Evolutionary conservation across 2,888 invertebrate species (phyloP).

Genomic region (Lasius fuliginosus): DNA sequence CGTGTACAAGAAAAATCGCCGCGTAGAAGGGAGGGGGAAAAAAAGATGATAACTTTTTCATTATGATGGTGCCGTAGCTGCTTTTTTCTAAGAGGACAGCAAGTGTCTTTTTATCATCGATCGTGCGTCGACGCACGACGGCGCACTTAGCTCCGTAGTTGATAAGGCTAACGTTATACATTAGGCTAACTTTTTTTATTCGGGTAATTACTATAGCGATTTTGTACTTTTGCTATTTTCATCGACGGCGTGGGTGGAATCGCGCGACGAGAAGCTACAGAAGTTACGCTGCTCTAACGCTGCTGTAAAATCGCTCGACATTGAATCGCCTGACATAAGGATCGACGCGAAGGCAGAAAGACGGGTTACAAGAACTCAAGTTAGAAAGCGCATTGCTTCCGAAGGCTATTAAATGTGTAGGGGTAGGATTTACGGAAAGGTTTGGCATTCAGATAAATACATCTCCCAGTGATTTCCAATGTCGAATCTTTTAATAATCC

Average conservation of each 20-base stretch:
- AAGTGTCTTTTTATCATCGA: constrained; percentile 67
- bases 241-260: constrained; percentile 32
- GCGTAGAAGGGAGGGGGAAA: constrained; percentile 33
- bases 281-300: constrained; percentile 8
- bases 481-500: constrained; percentile 1
- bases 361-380: neutral
- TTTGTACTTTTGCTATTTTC: constrained; percentile 80
- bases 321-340: constrained; percentile 17
- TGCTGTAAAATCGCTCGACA: constrained; percentile 42
- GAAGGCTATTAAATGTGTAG: neutral
- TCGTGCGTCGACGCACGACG: constrained; percentile 64
- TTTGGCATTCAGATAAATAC: constrained; percentile 2
- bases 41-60: constrained; percentile 44
- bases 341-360: neutral
- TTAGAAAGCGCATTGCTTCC: neutral
- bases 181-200: constrained; percentile 78
- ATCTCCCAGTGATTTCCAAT: constrained; percentile 31
- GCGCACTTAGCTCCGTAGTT: constrained; percentile 73
- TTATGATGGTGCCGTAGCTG: constrained; percentile 49
- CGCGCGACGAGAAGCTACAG: constrained; percentile 37
- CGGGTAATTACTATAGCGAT: constrained; percentile 77
- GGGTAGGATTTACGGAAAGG: neutral
- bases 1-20: constrained; percentile 48
- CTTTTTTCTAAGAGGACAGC: constrained; percentile 63
- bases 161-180: constrained; percentile 70